Conservation (phyloP, 2,797 vertebrate genomes). For the Furcifer pardalis region DNA sequence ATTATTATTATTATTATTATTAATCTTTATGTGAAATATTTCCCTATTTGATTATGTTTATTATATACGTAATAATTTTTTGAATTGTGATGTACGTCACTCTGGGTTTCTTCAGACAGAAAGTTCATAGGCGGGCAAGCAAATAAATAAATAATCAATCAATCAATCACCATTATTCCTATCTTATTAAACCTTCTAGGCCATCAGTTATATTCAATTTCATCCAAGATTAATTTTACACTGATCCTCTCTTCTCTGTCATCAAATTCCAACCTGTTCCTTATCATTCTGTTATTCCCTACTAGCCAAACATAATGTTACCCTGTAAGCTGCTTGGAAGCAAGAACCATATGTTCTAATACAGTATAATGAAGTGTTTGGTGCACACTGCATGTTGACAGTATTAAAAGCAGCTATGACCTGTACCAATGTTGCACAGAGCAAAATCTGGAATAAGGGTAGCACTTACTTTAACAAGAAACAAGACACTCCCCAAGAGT, state of each 20-base stretch:
- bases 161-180: not conserved
- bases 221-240: not conserved
- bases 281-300: not conserved
- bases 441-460: conserved; percentile 13
- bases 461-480: conserved; percentile 23
- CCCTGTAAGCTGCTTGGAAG: not conserved
- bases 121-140: no score
- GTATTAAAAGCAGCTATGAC: conserved; percentile 15
- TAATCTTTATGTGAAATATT: no score
- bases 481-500: conserved; percentile 10
- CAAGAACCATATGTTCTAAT: conserved; percentile 9
- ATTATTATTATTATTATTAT: no score
- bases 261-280: not conserved
- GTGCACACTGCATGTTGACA: not conserved
- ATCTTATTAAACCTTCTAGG: not conserved
- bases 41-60: no score
- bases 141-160: no score
- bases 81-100: no score
- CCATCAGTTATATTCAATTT: not conserved
- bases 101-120: no score
- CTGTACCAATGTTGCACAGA: not conserved
- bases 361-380: conserved; percentile 16
- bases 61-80: no score
- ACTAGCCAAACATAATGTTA: not conserved
- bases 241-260: not conserved